A percentile compares a stretch with the other conserved stretches of the same genome.
Conservation (phyloP, 1,140 invertebrate species). For the Physella acuta region DNA sequence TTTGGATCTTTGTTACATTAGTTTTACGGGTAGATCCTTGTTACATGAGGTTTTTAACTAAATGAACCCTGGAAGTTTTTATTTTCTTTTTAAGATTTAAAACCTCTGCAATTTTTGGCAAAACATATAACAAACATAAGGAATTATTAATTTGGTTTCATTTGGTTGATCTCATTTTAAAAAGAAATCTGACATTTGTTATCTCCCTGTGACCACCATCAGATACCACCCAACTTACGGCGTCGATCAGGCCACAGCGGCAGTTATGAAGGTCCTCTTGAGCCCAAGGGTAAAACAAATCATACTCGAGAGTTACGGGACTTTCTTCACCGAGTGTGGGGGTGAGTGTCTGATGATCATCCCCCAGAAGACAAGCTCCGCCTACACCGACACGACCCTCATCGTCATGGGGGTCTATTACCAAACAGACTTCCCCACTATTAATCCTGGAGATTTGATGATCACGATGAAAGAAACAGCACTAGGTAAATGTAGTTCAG, state of each 20-base stretch:
- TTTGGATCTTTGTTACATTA: too few species aligned
- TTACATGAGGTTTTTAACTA: too few species aligned
- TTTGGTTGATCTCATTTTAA: too few species aligned
- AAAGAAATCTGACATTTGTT: too few species aligned
- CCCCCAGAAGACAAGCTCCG: conserved; percentile 21
- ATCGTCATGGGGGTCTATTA: conserved; percentile 8
- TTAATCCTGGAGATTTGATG: conserved; percentile 7
- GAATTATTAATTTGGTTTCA: too few species aligned
- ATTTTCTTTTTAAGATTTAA: too few species aligned
- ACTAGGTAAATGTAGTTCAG: not conserved
- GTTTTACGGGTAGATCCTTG: too few species aligned
- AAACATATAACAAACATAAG: too few species aligned
- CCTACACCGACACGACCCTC: conserved; percentile 9
- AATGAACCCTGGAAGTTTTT: too few species aligned
- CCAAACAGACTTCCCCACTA: conserved; percentile 14
- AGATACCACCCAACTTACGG: not conserved
- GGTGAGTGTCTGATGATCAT: not conserved
- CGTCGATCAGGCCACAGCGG: not conserved
- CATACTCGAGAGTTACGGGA: conserved; percentile 17
- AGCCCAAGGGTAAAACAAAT: too few species aligned
- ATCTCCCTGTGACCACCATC: too few species aligned
- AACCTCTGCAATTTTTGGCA: too few species aligned
- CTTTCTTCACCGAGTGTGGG: conserved; percentile 7
- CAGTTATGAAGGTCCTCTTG: not conserved
- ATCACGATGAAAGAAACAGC: conserved; percentile 18